These are phyloP conservation scores for Dyspetes luteomarginatus DNA, from an alignment of 2,888 invertebrate genomes.

Conservation along the genomic window DNA sequence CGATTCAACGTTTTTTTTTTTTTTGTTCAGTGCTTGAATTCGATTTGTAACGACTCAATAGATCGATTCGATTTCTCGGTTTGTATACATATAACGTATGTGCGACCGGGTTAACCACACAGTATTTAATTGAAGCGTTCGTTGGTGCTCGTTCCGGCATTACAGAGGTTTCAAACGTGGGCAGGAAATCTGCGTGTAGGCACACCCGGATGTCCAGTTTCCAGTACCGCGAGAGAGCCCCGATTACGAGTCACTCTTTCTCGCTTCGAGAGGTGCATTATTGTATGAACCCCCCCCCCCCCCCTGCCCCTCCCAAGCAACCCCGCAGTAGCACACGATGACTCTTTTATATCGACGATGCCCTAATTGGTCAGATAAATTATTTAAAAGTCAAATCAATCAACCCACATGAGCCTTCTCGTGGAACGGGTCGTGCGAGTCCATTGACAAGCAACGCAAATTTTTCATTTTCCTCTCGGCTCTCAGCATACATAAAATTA, in stretches of 20 bases:
- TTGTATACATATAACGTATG: neutral
- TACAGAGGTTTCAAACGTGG: constrained; percentile 53
- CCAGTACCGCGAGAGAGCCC: constrained; percentile 33
- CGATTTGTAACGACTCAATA: neutral
- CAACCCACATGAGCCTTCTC: constrained; percentile 47
- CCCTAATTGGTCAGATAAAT: constrained; percentile 55
- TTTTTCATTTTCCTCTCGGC: constrained; percentile 1
- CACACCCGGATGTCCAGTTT: constrained; percentile 65
- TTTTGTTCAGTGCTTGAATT: neutral
- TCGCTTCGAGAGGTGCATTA: constrained; percentile 8
- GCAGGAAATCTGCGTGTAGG: constrained; percentile 65
- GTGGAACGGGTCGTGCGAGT: neutral
- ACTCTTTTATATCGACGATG: constrained; percentile 36
- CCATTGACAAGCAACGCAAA: constrained; percentile 33
- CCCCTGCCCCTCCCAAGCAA: no score
- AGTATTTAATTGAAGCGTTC: constrained; percentile 5
- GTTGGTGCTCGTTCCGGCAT: constrained; percentile 41
- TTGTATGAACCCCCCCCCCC: no score
- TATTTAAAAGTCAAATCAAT: constrained; percentile 54
- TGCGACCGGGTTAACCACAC: neutral
- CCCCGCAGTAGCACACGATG: constrained; percentile 11
- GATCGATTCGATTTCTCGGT: constrained; percentile 25
- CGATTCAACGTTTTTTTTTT: no score
- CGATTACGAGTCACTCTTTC: constrained; percentile 52
- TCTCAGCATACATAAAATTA: neutral